Base-by-base conservation (phyloP, 2,888 invertebrate genomes). In the Ctenicera cuprea region DNA sequence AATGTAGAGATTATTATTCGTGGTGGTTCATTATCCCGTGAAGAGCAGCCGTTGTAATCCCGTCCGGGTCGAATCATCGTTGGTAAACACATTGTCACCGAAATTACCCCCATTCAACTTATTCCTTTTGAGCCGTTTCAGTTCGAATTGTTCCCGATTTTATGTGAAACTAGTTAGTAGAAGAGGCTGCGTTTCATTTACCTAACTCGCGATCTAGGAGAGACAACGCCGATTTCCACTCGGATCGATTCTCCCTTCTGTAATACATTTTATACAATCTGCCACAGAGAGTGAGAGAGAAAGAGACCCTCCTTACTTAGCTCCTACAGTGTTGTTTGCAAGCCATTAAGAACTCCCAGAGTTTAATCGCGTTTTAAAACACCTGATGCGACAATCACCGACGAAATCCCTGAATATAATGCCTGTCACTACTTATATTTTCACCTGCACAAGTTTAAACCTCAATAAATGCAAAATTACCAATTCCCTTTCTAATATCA, bases 1-100 rank as follows among this genome's bases (percentile, higher is more conserved):
- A 84, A 84, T 83, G 83, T 81, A 73, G 81, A 82, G 84, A 84
- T 84, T 84, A 84, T 83, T 80, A 82, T 82, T 83, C 81, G 79
- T 77, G 79, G 79, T 80, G 81, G 83, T 81, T 73, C 74, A 75
- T 71, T 71, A 75, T 75, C 66, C 72, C 37, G 63, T 75, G 71
- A 72, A 72, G 67, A 72, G 75, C 72, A 65, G 65, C 69, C 72
- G 72, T 75, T 75, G 72, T 75, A 72, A 75, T 75, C 75, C 68
- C 71, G 65, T 52, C 69, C 69, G 72, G 71, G 72, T 75, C 71
- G 75, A 71, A 75, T 75, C 75, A 72, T 72, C 75, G 72, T 72
- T 48, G 72, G 75, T 72, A 72, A 75, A 75, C 75, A 72, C 68
- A 75, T 75, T 75, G 75, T 69, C 68, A 69, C 75, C 18, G 38